Base-by-base conservation (phyloP, 2,888 invertebrate species). In the Sisyra nigra region DNA sequence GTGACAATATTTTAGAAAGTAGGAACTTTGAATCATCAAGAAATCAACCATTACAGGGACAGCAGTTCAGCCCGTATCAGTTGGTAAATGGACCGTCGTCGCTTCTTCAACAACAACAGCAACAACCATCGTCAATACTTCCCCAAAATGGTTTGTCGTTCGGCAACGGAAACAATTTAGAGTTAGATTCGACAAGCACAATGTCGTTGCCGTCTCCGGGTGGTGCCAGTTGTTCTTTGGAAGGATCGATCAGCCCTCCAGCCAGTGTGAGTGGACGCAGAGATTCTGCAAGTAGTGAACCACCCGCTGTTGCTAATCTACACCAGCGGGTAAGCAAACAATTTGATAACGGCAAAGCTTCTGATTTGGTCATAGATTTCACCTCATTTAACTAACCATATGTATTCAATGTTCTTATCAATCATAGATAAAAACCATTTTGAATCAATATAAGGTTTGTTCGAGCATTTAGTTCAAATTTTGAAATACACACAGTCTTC, bases 251-350 rank as follows among this genome's bases (percentile, higher is more conserved):
- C 54, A 72, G 72, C 53, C 75, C 80, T 46, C 75, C 80, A 46
- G 74, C 76, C 49, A 74, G 76, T 61, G 76, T 78, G 67, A 79
- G 76, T 72, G 63, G 70, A 57, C 67, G 76, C 67, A 67, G 74
- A 68, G 61, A 71, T 65, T 67, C 70, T 44, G 51, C 58, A 57
- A 59, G 68, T 69, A 57, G 68, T 68, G 61, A 76, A 72, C 60
- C 57, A 44, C 72, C 74, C 57, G 69, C 74, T 63, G 72, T 74
- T 56, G 70, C 71, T 63, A 73, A 83, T 66, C 77, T 87, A 62
- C 86, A 84, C 64, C 81, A 82, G 68, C 78, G 85, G 85, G 87
- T 88, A 82, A 85, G 84, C 77, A 72, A 60, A 59, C 58, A 57
- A 58, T 57, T 63, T 64, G 66, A 66, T 67, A 24, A n/a, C 41